phyloP scores from a whole-genome alignment of 2,797 vertebrate genomes.

The Coracias cyanogaster region DNA sequence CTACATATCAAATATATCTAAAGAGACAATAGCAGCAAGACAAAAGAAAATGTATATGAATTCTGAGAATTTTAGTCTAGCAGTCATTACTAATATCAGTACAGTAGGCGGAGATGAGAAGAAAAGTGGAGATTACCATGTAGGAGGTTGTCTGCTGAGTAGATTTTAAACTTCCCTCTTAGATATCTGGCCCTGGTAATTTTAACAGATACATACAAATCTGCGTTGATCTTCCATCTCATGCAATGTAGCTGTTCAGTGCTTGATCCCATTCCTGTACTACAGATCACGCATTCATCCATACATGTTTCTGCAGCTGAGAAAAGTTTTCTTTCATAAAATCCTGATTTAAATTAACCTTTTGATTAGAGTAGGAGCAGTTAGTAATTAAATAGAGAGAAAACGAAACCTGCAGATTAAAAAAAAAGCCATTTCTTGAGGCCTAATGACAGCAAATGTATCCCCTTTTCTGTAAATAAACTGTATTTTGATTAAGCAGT shows the following conservation, averaged over 20 bases:
- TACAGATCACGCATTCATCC: neutral
- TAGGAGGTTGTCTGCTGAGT: neutral
- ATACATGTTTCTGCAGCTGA: neutral
- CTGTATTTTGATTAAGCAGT: neutral
- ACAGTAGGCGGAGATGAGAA: neutral
- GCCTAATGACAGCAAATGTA: neutral
- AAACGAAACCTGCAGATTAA: neutral
- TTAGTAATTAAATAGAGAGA: neutral
- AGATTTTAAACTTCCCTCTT: neutral
- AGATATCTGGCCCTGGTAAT: neutral
- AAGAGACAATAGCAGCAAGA: neutral
- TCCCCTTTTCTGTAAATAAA: constrained; percentile 1
- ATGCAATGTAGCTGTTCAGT: neutral
- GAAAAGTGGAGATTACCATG: neutral
- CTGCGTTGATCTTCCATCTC: neutral
- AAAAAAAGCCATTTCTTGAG: neutral
- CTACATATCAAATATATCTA: neutral
- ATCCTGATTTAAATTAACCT: neutral
- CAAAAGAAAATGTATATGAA: neutral
- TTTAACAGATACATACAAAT: neutral
- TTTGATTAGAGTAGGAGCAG: neutral
- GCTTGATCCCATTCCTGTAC: neutral
- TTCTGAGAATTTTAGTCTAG: neutral
- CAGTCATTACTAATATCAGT: neutral
- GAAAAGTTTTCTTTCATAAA: neutral